phyloP scores from a whole-genome alignment of 2,888 invertebrate genomes.

The Cybosia mesomella region DNA sequence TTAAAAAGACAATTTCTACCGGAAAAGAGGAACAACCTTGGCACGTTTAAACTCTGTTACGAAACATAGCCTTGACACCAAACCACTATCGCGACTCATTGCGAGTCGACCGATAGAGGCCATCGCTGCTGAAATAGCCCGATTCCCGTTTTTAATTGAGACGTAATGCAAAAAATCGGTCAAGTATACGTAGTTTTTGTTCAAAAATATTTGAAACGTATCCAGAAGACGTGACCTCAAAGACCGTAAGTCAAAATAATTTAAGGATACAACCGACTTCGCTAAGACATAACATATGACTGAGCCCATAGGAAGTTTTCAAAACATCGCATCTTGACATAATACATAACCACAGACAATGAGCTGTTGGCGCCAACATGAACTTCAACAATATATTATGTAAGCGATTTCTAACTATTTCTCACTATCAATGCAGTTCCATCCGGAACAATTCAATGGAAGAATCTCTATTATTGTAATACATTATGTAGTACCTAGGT shows the following conservation, averaged over 20 bases:
- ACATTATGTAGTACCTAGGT: neutral
- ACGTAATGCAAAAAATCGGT: slow-evolving; percentile 77
- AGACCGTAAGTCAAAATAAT: slow-evolving; percentile 57
- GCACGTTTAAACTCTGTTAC: slow-evolving; percentile 75
- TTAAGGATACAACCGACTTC: slow-evolving; percentile 38
- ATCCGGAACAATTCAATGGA: slow-evolving; percentile 33
- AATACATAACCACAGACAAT: slow-evolving; percentile 71
- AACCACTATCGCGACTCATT: slow-evolving; percentile 82
- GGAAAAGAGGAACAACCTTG: slow-evolving; percentile 76
- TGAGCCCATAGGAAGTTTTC: slow-evolving; percentile 65
- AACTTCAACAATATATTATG: slow-evolving; percentile 50
- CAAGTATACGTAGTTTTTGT: slow-evolving; percentile 71
- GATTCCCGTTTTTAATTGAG: slow-evolving; percentile 71
- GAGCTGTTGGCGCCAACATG: slow-evolving; percentile 69
- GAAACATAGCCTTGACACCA: slow-evolving; percentile 83
- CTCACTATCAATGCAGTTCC: slow-evolving; percentile 34
- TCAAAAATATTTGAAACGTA: slow-evolving; percentile 66
- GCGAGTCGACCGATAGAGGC: slow-evolving; percentile 78
- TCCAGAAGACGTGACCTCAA: slow-evolving; percentile 68
- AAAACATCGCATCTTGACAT: slow-evolving; percentile 73
- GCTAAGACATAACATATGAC: slow-evolving; percentile 69
- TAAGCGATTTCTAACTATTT: slow-evolving; percentile 43
- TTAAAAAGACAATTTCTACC: slow-evolving; percentile 59
- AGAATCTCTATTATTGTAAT: slow-evolving; percentile 11
- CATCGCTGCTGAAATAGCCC: slow-evolving; percentile 75